These are phyloP conservation scores for Drosophila repletoides DNA, from an alignment of 1,140 invertebrate species.

Conservation along the genomic window DNA sequence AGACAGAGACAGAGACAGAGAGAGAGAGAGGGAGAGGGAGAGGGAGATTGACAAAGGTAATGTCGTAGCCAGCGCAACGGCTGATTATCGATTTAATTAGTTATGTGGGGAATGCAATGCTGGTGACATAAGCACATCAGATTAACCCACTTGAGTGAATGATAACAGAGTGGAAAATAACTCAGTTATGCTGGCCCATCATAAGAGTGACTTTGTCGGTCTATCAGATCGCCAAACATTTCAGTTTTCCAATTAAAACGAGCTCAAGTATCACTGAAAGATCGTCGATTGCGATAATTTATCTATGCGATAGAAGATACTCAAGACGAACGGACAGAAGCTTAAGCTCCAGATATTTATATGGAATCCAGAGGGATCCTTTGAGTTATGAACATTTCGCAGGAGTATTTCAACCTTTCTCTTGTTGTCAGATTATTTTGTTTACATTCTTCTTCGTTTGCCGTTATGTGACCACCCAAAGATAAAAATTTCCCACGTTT, in stretches of 20 bases:
- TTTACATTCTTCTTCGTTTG: neutral
- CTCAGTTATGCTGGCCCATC: neutral
- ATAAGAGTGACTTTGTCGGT: neutral
- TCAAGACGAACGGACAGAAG: too few relatives aligned
- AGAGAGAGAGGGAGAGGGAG: neutral
- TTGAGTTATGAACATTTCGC: too few relatives aligned
- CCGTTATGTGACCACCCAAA: constrained; percentile 14
- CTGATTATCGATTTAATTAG: constrained; percentile 49
- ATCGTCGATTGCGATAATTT: too few relatives aligned
- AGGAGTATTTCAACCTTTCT: too few relatives aligned
- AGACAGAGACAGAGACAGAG: neutral
- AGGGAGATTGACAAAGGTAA: neutral
- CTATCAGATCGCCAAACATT: neutral
- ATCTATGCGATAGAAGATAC: too few relatives aligned
- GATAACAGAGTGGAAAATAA: constrained; percentile 32
- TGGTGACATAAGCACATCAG: constrained; percentile 35
- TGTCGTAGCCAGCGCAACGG: constrained; percentile 2
- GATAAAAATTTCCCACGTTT: constrained; percentile 17
- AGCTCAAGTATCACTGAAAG: too few relatives aligned
- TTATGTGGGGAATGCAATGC: constrained; percentile 10
- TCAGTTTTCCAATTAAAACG: neutral
- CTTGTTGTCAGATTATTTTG: too few relatives aligned
- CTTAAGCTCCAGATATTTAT: too few relatives aligned
- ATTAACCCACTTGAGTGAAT: constrained; percentile 39
- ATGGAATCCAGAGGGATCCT: too few relatives aligned